Percentiles rank a stretch among this genome's conserved stretches.
Evolutionary conservation across 2,113 vertebrate species (phyloP).

Genomic region (Nothocercus julius): DNA sequence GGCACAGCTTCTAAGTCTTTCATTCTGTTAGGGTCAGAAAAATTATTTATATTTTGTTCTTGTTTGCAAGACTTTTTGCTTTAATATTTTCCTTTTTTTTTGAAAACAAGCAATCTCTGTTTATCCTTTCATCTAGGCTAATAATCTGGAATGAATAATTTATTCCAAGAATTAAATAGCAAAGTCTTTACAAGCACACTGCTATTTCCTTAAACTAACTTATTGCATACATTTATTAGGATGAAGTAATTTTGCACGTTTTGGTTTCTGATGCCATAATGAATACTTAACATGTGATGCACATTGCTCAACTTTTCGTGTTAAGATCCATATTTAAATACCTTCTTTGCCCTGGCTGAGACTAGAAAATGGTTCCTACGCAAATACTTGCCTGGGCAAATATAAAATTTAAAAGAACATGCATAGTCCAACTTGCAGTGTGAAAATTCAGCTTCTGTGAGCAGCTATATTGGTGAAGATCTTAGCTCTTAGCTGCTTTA

Average conservation of each 20-base stretch:
- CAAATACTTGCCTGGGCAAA: background rate
- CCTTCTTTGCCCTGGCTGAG: background rate
- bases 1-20: background rate
- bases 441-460: conserved; percentile 15
- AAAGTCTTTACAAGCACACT: background rate
- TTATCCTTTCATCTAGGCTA: background rate
- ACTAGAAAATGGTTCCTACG: fast-evolving
- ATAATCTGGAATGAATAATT: conserved; percentile 34
- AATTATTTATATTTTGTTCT: background rate
- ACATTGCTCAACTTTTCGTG: background rate
- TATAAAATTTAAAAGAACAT: background rate
- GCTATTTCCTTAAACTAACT: background rate
- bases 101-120: background rate
- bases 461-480: background rate
- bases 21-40: background rate
- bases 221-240: background rate
- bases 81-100: background rate
- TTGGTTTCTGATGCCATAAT: background rate
- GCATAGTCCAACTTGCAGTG: background rate
- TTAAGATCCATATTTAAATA: background rate
- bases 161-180: background rate
- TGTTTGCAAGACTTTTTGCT: background rate
- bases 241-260: background rate
- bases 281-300: background rate
- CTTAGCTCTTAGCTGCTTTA: background rate